These are phyloP conservation scores for Notarius lentiginosus DNA, from an alignment of 2,113 vertebrate genomes.

Conservation along the genomic window DNA sequence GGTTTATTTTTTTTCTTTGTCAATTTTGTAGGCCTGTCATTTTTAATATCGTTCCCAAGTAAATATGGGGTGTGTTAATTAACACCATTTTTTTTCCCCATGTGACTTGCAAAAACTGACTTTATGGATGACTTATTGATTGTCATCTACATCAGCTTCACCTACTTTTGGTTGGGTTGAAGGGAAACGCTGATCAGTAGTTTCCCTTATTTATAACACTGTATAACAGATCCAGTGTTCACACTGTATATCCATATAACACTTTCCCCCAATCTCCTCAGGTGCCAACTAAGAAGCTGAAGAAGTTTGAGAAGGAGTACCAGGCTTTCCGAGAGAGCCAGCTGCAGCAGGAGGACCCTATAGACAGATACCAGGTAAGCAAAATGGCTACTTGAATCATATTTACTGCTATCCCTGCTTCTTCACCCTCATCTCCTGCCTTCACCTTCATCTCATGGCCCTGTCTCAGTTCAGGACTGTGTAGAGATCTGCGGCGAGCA, in stretches of 20 bases:
- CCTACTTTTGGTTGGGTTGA: neutral
- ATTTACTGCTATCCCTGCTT: conserved; percentile 2
- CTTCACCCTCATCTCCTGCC: conserved; percentile 24
- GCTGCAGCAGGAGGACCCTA: conserved; percentile 95
- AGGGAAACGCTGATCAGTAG: neutral
- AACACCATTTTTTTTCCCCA: neutral
- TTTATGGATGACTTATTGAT: neutral
- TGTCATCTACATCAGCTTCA: neutral
- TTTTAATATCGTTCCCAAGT: neutral
- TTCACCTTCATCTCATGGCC: conserved; percentile 30
- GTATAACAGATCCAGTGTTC: neutral
- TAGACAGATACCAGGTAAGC: conserved; percentile 94
- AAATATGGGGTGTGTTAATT: neutral
- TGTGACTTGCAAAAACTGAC: neutral
- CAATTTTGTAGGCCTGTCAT: neutral
- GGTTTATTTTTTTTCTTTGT: neutral
- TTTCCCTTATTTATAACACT: neutral
- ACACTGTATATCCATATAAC: neutral
- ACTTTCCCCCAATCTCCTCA: conserved; percentile 58
- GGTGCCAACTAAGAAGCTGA: conserved; percentile 98
- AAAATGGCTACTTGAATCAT: neutral
- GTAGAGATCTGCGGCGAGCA: conserved; percentile 53
- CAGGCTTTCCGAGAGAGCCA: conserved; percentile 91
- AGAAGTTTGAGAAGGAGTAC: conserved; percentile 99
- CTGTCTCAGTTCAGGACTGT: conserved; percentile 59